Percentiles rank a stretch among this genome's conserved stretches.
phyloP scores from a whole-genome alignment of 2,888 invertebrate genomes.

The Volucella inflata region DNA sequence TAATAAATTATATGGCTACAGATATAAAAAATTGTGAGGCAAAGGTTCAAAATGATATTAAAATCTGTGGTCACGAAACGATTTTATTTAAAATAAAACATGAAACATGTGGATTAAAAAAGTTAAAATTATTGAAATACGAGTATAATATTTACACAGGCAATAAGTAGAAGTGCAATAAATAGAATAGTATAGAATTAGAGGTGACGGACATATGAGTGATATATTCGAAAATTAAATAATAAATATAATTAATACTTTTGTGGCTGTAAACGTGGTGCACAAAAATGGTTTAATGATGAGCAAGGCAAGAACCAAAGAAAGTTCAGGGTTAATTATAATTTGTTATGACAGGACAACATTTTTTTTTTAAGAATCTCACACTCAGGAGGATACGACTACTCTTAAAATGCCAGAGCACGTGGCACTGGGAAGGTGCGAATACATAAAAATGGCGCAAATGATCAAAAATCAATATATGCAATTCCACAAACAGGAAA shows the following conservation, averaged over 20 bases:
- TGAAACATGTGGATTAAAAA: background rate
- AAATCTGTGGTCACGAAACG: conserved; percentile 24
- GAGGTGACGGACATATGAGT: background rate
- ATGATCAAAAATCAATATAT: conserved; percentile 33
- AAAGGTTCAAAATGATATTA: conserved; percentile 11
- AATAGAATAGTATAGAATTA: conserved; percentile 12
- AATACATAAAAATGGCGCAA: conserved; percentile 20
- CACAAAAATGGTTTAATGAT: too few species aligned
- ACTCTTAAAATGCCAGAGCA: too few species aligned
- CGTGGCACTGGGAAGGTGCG: conserved; percentile 1
- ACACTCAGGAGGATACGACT: conserved; percentile 12
- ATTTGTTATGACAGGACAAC: background rate
- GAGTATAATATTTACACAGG: conserved; percentile 8
- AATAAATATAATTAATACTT: background rate
- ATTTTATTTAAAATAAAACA: background rate
- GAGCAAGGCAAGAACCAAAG: background rate
- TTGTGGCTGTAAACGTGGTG: conserved; percentile 2
- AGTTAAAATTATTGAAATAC: conserved; percentile 5
- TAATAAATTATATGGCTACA: conserved; percentile 6
- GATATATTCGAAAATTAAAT: conserved; percentile 22
- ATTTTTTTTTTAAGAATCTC: background rate
- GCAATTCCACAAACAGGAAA: conserved; percentile 24
- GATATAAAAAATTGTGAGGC: conserved; percentile 1
- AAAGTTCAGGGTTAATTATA: conserved; percentile 19
- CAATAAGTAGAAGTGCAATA: conserved; percentile 26